A percentile compares a stretch with the other conserved stretches of the same genome.
Evolutionary conservation across 2,888 invertebrate species (phyloP).

Genomic region (Pemphredon lugubris): DNA sequence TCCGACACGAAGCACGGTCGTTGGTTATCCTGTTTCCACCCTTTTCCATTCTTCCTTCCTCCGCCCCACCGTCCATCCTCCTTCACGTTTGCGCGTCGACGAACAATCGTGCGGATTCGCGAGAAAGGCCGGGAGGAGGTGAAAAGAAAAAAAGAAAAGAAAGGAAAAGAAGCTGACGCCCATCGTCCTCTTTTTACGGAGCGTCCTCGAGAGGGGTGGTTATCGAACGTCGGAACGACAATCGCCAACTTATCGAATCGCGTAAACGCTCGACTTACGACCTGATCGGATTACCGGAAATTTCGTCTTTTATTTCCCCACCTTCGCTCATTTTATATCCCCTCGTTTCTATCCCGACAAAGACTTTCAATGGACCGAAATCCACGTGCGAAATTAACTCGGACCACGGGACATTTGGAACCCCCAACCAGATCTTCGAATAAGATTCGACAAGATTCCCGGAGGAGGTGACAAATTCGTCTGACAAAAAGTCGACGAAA

Average conservation of each 20-base stretch:
- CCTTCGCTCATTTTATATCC: constrained; percentile 14
- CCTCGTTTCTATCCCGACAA: neutral
- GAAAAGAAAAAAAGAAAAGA: constrained; percentile 6
- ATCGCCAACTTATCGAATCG: constrained; percentile 59
- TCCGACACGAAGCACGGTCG: constrained; percentile 49
- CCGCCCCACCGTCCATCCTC: too few species aligned
- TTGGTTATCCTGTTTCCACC: constrained; percentile 27
- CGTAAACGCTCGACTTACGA: constrained; percentile 44
- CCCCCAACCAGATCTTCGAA: too few species aligned
- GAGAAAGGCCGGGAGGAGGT: constrained; percentile 20
- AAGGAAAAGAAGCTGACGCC: constrained; percentile 19
- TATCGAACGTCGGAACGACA: constrained; percentile 42
- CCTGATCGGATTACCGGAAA: constrained; percentile 52
- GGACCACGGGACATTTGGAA: neutral
- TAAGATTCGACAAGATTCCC: too few species aligned
- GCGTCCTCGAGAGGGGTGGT: constrained; percentile 30
- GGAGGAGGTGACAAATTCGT: too few species aligned
- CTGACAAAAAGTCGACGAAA: too few species aligned
- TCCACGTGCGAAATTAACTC: constrained; percentile 12
- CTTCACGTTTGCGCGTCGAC: neutral
- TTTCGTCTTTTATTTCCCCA: constrained; percentile 17
- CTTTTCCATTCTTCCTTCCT: constrained; percentile 1
- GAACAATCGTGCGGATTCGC: constrained; percentile 7
- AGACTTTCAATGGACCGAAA: neutral
- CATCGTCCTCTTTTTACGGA: constrained; percentile 12